These are phyloP conservation scores for Trachymyrmex cornetzi DNA, from an alignment of 1,140 invertebrate species.

Conservation along the genomic window DNA sequence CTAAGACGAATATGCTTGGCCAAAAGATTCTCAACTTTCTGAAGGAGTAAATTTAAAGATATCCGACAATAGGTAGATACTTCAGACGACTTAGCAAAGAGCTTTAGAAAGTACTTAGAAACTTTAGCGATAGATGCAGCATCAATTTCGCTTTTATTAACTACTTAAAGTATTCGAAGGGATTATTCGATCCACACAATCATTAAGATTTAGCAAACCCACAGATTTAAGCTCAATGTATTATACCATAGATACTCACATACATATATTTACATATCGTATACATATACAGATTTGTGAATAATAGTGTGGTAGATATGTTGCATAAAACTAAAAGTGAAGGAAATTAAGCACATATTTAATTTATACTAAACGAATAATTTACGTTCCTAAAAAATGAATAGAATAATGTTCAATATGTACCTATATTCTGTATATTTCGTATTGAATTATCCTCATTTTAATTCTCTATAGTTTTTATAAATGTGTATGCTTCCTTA, in stretches of 20 bases:
- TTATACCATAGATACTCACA: not conserved
- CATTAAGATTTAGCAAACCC: not conserved
- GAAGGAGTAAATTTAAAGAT: constrained; percentile 22
- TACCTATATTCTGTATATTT: not conserved
- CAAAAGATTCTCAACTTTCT: not conserved
- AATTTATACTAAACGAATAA: too few species aligned
- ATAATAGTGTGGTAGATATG: not conserved
- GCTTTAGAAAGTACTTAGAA: not conserved
- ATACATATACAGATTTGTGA: not conserved
- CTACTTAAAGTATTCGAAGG: not conserved
- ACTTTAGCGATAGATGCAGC: not conserved
- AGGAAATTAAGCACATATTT: not conserved
- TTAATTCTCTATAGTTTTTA: not conserved
- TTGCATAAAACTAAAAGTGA: not conserved
- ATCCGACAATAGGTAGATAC: not conserved
- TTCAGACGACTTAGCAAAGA: not conserved
- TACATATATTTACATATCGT: not conserved
- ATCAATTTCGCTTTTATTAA: not conserved
- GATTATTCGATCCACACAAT: not conserved
- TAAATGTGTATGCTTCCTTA: not conserved
- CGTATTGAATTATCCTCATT: not conserved
- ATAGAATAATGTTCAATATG: not conserved
- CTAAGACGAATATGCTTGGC: not conserved
- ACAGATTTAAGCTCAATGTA: not conserved
- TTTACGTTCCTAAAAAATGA: not conserved